Base-by-base conservation (phyloP, 1,140 invertebrate genomes). In the Capitella teleta region DNA sequence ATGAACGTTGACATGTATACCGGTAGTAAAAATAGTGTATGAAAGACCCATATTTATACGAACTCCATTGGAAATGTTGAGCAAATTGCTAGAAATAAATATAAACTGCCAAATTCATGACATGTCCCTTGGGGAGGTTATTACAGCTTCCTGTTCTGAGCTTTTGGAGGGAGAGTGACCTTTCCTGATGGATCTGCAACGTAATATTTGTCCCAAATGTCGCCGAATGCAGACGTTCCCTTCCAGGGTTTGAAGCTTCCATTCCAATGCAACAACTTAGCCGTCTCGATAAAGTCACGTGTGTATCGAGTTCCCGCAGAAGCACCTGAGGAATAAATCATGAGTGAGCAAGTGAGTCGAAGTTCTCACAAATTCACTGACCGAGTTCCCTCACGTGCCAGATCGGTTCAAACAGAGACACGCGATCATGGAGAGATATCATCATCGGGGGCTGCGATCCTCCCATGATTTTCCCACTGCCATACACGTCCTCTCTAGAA, bases 371-470 rank as follows among this genome's bases (percentile, higher is more conserved):
- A n/a, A 12, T 8, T 12, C 6, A 6, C 42, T 21, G 23, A 44
- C 42, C 42, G 5, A 44, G 42, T 12, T 44, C 14, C n/a, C 42
- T 19, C 10, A 44, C 16, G 23, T 44, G 23, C 42, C 42, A 44
- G 21, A 44, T 12, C 4, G 42, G 42, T n/a, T 25, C 24, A 6
- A 44, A 8, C 16, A 6, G 6, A 23, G 10, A n/a, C 4, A 12
- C 23, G 14, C 16, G 23, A 24, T 44, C 16, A 23, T 44, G 28
- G 24, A 44, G 24, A 19, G 28, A 19, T 12, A 44, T 44, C 24
- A 44, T 18, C 10, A 44, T n/a, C 16, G 42, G 42, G 5, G 42
- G 42, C 42, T 44, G 42, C 16, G 42, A 44, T 25, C 42, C 42
- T 14, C 42, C 42, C 10, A n/a, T 25, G 4, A 5, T 25, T 25